A percentile compares a stretch with the other conserved stretches of the same genome.
These are phyloP conservation scores for Ctenopoma multispine DNA, from an alignment of 2,797 vertebrate genomes.

Conservation along the genomic window DNA sequence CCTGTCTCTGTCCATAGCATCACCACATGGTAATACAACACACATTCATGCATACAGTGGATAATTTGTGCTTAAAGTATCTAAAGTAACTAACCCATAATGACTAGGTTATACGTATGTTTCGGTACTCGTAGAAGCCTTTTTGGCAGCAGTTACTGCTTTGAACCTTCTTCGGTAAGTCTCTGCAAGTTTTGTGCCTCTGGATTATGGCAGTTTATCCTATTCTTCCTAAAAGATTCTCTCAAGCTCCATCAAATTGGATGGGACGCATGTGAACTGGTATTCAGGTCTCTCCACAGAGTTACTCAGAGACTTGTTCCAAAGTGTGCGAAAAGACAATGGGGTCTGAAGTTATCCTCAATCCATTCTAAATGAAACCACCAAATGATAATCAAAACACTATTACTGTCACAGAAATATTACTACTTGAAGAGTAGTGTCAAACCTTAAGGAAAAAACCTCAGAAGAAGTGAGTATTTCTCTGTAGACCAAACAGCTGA, in stretches of 20 bases:
- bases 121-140: not conserved
- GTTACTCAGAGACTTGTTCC: not conserved
- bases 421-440: too few relatives aligned
- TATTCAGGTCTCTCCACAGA: not conserved
- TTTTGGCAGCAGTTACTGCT: not conserved
- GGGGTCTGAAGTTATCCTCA: too few relatives aligned
- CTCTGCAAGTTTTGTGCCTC: not conserved
- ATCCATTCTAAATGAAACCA: too few relatives aligned
- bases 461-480: too few relatives aligned
- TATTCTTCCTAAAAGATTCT: not conserved
- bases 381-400: too few relatives aligned
- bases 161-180: not conserved
- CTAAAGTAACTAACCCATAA: not conserved
- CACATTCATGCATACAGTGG: conserved; percentile 34
- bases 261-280: not conserved
- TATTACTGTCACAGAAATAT: not conserved
- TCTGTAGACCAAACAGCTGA: too few relatives aligned
- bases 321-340: too few relatives aligned
- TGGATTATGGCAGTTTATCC: not conserved
- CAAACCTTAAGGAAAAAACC: too few relatives aligned
- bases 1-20: not conserved
- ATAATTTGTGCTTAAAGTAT: not conserved
- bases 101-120: not conserved
- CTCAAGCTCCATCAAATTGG: not conserved
- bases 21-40: conserved; percentile 37